Evolutionary conservation across 2,797 vertebrate species (phyloP).

Genomic region (Hydrophis major): DNA sequence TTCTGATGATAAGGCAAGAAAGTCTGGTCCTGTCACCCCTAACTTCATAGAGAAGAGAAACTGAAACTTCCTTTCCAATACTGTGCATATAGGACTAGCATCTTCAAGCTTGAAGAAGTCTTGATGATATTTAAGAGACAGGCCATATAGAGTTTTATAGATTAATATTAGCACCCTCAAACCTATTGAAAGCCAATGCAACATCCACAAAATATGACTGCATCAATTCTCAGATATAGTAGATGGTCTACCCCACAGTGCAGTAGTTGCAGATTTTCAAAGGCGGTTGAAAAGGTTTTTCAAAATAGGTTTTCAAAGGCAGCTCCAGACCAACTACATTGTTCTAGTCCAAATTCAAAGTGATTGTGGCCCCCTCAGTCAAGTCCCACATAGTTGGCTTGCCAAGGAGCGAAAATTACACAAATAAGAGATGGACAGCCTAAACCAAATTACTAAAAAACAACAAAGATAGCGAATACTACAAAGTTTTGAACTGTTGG

Average conservation of each 20-base stretch:
- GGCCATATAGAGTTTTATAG: background rate
- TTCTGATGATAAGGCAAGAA: background rate
- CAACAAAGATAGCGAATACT: no score
- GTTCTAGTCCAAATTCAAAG: background rate
- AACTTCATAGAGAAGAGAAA: background rate
- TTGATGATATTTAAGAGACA: background rate
- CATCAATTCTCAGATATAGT: background rate
- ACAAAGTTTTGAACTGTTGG: no score
- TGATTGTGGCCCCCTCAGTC: background rate
- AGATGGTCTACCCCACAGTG: background rate
- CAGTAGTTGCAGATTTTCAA: background rate
- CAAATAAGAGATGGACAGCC: background rate
- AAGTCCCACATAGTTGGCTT: background rate
- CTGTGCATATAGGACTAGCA: background rate
- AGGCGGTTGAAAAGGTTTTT: no score
- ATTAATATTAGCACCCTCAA: background rate
- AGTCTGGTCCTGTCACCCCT: background rate
- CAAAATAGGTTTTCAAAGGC: background rate
- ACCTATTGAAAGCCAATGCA: background rate
- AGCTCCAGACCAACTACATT: background rate
- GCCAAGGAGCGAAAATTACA: background rate
- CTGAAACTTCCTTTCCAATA: background rate
- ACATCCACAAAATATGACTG: background rate
- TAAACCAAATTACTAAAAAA: no score
- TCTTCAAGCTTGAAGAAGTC: background rate